These are phyloP conservation scores for Sturmia bella DNA, from an alignment of 2,888 invertebrate species.

Conservation along the genomic window DNA sequence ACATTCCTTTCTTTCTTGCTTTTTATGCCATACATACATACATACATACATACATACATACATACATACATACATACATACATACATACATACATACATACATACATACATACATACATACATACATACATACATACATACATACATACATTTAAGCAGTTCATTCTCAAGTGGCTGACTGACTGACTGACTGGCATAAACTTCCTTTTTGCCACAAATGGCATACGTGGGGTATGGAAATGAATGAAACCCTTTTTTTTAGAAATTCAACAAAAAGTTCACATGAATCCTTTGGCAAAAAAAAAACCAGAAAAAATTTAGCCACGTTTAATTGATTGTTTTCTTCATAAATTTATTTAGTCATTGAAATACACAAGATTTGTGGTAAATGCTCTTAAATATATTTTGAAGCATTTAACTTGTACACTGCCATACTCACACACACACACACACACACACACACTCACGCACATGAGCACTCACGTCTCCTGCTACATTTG, in stretches of 20 bases:
- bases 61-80: no score
- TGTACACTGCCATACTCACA: background rate
- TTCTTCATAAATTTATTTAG: conserved; percentile 55
- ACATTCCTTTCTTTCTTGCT: conserved; percentile 35
- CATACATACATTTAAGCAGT: conserved; percentile 52
- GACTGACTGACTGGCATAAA: conserved; percentile 57
- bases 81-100: no score
- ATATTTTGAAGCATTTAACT: conserved; percentile 21
- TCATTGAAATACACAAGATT: conserved; percentile 46
- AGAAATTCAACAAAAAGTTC: conserved; percentile 38
- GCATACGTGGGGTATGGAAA: conserved; percentile 49
- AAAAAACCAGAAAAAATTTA: conserved; percentile 26
- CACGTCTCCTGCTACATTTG: background rate
- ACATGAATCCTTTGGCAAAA: conserved; percentile 48
- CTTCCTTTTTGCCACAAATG: conserved; percentile 51
- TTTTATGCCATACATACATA: conserved; percentile 12
- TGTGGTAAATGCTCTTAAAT: conserved; percentile 43
- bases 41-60: no score
- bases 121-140: no score
- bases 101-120: no score
- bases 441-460: background rate
- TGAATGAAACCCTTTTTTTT: conserved; percentile 42
- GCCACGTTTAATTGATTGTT: conserved; percentile 61
- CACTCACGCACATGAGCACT: background rate
- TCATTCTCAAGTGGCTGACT: conserved; percentile 57